Evolutionary conservation across 1,140 invertebrate genomes (phyloP), one percentile per base, ranked within the genome.

Genomic region (Colletes latitarsis): DNA sequence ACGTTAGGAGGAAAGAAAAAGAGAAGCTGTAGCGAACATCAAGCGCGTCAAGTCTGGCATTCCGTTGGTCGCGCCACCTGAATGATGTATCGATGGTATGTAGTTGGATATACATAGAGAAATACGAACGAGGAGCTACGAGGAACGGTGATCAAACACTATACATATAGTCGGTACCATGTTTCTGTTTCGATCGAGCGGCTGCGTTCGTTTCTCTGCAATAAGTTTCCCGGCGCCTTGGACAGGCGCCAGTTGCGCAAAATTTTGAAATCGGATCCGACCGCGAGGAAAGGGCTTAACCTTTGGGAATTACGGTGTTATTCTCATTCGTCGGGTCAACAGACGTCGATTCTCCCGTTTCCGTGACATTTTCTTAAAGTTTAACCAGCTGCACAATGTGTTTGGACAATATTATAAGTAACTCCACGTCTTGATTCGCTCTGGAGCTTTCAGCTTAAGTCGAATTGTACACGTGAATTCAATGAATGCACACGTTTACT

Each of bases 181-280:
- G 21, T 64, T 70, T 64, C 77, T 71, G 43, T 64, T 72, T 62
- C 63, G 39, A 43, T 6, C n/a, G 21, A 49, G n/a, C 64, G 63
- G 41, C 58, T 63, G 68, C 49, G 62, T 63, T 12, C 46, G 39
- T 30, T 68, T 21, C 17, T 10, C 17, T 9, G 66, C 55, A 30
- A 77, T 60, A 62, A 64, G 21, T 43, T 17, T 39, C 9, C 10
- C 10, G 17, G 60, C 77, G 57, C 39, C 9, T 78, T 78, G 77
- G 77, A 78, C 21, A 4, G 30, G 3, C 46, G 68, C 77, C 77
- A 78, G 68, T 70, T 60, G 66, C 43, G 60, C 77, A 55, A 64
- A 78, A 53, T 64, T 78, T 49, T 53, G 66, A 69, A 70, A 70
- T 70, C 57, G 43, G 49, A 62, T 0, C 60, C 30, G 4, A 17